These are phyloP conservation scores for Tokudaia muenninki DNA, from an alignment of 2,797 vertebrate genomes.

Conservation along the genomic window DNA sequence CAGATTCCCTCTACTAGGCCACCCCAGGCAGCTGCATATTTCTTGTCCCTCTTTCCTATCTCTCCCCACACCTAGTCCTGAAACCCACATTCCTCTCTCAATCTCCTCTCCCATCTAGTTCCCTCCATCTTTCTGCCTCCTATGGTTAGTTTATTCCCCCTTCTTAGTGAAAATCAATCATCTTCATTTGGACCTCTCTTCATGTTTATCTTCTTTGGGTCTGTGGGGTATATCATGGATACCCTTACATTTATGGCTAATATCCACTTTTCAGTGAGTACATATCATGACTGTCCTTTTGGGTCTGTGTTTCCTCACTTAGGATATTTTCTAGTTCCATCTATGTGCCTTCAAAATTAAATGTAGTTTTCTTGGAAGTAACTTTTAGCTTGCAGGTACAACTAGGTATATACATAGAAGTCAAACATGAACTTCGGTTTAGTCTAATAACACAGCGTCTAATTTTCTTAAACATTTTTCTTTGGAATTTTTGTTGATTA, in stretches of 20 bases:
- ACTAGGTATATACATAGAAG: background rate
- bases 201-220: background rate
- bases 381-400: background rate
- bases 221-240: background rate
- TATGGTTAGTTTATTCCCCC: background rate
- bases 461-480: background rate
- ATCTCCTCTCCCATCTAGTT: background rate
- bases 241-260: background rate
- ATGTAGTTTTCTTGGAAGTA: background rate
- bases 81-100: background rate
- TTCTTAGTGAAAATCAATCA: background rate
- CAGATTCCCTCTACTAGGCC: background rate
- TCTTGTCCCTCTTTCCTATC: background rate
- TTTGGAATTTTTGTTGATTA: background rate
- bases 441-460: background rate
- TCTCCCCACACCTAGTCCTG: background rate
- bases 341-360: background rate
- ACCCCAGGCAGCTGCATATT: background rate
- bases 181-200: background rate
- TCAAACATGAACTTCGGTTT: constrained; percentile 13
- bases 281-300: background rate
- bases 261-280: background rate
- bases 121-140: background rate
- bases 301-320: background rate
- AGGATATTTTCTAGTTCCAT: background rate